A percentile compares a stretch with the other conserved stretches of the same genome.
phyloP scores from a whole-genome alignment of 2,888 invertebrate species.

The Corbicula japonica region DNA sequence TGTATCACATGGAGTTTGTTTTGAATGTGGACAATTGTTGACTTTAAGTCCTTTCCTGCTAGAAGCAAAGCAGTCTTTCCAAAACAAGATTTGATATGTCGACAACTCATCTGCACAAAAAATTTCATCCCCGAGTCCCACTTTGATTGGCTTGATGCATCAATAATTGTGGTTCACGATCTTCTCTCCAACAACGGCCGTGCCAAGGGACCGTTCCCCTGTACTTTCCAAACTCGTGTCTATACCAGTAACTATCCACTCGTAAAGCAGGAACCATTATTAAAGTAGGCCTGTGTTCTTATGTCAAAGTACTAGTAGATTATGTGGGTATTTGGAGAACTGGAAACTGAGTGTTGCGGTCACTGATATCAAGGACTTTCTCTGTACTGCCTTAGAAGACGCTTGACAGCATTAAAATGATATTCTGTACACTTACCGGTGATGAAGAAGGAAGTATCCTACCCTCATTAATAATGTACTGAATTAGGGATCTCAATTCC shows the following conservation, averaged over 20 bases:
- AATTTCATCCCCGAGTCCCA: slow-evolving; percentile 55
- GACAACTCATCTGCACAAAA: slow-evolving; percentile 44
- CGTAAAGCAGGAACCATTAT: slow-evolving; percentile 64
- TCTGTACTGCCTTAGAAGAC: slow-evolving; percentile 56
- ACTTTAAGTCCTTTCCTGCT: slow-evolving; percentile 45
- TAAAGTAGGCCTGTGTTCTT: slow-evolving; percentile 63
- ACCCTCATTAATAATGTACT: slow-evolving; percentile 54
- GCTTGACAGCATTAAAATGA: slow-evolving; percentile 66
- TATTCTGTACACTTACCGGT: slow-evolving; percentile 71
- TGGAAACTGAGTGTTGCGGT: slow-evolving; percentile 51
- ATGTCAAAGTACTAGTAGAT: slow-evolving; percentile 69
- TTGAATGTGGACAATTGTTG: slow-evolving; percentile 44
- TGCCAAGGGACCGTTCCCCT: slow-evolving; percentile 69
- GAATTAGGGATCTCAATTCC: slow-evolving; percentile 51
- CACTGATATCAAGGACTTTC: slow-evolving; percentile 41
- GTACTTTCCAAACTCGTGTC: slow-evolving; percentile 70
- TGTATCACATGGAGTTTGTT: slow-evolving; percentile 35
- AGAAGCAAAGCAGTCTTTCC: slow-evolving; percentile 61
- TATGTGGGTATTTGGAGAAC: slow-evolving; percentile 67
- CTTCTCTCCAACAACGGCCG: slow-evolving; percentile 67
- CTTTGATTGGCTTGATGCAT: slow-evolving; percentile 45
- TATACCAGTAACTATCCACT: slow-evolving; percentile 68
- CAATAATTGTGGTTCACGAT: slow-evolving; percentile 63
- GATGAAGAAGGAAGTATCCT: slow-evolving; percentile 63
- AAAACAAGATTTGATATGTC: slow-evolving; percentile 42